Evolutionary conservation across 2,113 vertebrate genomes (phyloP).

Genomic region (Stercorarius parasiticus): DNA sequence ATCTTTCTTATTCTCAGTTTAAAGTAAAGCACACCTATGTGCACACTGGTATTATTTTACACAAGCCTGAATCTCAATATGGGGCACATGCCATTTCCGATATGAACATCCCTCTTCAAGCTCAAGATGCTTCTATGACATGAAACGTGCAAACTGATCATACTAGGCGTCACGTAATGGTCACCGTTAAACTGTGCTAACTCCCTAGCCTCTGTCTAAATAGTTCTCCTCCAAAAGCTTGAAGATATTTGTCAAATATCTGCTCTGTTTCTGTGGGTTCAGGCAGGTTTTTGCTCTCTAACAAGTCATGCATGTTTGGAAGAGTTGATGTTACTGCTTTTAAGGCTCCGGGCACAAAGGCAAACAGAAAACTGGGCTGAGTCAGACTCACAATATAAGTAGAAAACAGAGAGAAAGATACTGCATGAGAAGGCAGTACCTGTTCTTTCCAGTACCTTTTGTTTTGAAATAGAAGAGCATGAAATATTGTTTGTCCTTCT

Average conservation of each 20-base stretch:
- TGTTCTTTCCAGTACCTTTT: background rate
- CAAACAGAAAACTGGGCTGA: background rate
- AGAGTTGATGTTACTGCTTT: background rate
- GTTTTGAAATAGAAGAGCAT: background rate
- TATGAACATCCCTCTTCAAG: background rate
- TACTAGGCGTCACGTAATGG: background rate
- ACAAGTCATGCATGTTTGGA: background rate
- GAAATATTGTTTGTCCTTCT: background rate
- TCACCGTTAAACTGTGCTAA: background rate
- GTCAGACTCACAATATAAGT: background rate
- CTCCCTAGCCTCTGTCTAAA: background rate
- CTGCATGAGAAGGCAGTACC: background rate
- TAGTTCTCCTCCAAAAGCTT: background rate
- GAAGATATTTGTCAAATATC: background rate
- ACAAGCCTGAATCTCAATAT: background rate
- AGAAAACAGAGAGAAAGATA: background rate
- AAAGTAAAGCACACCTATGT: background rate
- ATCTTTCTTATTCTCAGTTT: background rate
- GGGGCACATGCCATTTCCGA: fast-evolving
- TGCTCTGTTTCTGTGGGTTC: background rate
- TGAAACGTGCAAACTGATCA: background rate
- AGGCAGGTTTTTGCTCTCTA: background rate
- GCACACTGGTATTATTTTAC: background rate
- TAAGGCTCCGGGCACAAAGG: background rate
- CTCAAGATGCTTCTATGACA: background rate